Percentiles rank a stretch among this genome's conserved stretches.
Evolutionary conservation across 2,797 vertebrate genomes (phyloP).

Genomic region (Falco cherrug): DNA sequence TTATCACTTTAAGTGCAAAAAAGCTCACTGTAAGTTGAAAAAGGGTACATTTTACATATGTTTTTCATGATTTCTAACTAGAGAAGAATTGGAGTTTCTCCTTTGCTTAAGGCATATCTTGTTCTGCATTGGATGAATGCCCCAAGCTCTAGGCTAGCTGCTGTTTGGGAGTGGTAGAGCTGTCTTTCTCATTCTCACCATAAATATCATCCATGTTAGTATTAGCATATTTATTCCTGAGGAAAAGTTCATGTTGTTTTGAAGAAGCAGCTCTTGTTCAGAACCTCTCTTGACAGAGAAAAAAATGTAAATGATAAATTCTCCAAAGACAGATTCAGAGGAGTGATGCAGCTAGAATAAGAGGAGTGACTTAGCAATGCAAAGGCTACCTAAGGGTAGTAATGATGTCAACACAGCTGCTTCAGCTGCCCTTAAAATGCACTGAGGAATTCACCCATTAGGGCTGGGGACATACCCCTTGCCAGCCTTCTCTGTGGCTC

Average conservation of each 20-base stretch:
- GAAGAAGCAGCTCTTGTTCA: not conserved
- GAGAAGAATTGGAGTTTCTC: not conserved
- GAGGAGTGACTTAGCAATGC: not conserved
- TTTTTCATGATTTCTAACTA: not conserved
- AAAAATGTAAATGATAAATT: not conserved
- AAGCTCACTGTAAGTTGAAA: not conserved
- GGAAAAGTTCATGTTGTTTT: not conserved
- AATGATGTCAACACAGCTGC: fast-evolving
- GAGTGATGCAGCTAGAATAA: not conserved
- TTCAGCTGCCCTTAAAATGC: not conserved
- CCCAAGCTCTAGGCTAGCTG: not conserved
- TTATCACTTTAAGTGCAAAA: not conserved
- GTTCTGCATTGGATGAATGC: not conserved
- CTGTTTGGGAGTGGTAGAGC: not conserved
- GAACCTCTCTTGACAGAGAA: not conserved
- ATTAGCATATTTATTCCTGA: not conserved
- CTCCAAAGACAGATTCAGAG: not conserved
- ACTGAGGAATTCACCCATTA: not conserved
- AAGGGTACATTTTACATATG: not conserved
- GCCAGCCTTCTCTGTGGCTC: not conserved
- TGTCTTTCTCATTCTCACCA: not conserved
- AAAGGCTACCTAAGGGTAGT: not conserved
- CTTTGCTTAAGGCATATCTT: not conserved
- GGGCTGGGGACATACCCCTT: not conserved
- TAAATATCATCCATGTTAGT: not conserved